phyloP scores from a whole-genome alignment of 2,888 invertebrate species.

The Caenorhabditis drosophilae region DNA sequence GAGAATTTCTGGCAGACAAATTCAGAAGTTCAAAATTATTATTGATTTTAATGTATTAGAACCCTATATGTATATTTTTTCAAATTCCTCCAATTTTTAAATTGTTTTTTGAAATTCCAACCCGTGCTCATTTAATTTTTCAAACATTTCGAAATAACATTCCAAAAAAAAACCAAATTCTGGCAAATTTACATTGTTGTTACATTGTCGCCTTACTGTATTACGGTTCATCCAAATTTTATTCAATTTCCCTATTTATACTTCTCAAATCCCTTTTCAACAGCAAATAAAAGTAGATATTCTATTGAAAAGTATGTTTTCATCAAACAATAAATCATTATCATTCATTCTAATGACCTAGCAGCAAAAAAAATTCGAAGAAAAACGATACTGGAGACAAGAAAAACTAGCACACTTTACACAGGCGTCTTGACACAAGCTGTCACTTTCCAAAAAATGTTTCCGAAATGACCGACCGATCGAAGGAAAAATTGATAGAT shows the following conservation, averaged over 20 bases:
- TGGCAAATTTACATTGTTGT: too few species aligned
- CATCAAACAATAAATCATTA: conserved; percentile 1
- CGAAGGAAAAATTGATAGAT: too few species aligned
- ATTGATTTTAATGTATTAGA: too few species aligned
- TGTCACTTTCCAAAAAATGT: conserved; percentile 6
- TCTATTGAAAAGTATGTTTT: too few species aligned
- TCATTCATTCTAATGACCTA: not conserved
- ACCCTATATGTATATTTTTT: too few species aligned
- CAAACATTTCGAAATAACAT: not conserved
- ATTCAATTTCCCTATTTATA: not conserved
- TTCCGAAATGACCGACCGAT: too few species aligned
- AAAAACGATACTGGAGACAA: not conserved
- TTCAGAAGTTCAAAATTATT: too few species aligned
- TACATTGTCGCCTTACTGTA: too few species aligned
- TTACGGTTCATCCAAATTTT: conserved; percentile 11
- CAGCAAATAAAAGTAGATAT: not conserved
- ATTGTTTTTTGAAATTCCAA: not conserved
- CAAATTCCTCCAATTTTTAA: not conserved
- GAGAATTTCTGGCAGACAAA: too few species aligned
- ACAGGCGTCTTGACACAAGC: conserved; percentile 7
- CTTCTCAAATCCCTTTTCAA: not conserved
- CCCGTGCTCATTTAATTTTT: not conserved
- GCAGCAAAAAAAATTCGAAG: not conserved
- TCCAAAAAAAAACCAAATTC: too few species aligned
- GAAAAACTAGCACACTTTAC: conserved; percentile 5